phyloP scores from a whole-genome alignment of 23 tunicate genomes.

The Ascidia mentula region DNA sequence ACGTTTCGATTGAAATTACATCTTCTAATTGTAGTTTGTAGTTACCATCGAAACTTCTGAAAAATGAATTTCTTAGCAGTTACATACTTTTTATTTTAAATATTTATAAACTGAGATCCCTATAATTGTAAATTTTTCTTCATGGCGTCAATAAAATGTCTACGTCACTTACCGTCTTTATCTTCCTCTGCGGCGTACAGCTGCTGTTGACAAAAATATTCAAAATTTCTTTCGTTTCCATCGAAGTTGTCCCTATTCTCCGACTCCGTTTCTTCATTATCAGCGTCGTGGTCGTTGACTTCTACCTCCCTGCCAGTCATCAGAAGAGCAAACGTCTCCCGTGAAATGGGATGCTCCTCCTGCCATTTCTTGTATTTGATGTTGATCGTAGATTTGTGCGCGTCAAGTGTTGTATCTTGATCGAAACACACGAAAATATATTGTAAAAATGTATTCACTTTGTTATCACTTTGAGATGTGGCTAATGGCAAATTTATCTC shows the following conservation, averaged over 20 bases:
- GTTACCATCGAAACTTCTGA: no score
- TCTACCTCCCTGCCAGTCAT: slow-evolving; percentile 50
- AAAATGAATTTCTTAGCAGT: no score
- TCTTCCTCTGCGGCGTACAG: background rate
- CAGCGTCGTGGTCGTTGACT: slow-evolving; percentile 19
- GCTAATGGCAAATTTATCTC: no score
- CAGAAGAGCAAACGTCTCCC: slow-evolving; percentile 47
- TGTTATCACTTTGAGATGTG: no score
- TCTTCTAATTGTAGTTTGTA: no score
- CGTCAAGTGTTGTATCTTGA: background rate
- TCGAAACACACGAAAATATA: background rate
- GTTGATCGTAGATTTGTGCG: slow-evolving; percentile 25
- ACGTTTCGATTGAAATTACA: no score
- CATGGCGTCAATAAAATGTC: no score
- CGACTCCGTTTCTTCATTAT: slow-evolving; percentile 14
- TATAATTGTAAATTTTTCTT: no score
- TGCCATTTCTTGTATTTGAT: slow-evolving; percentile 37
- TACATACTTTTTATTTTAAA: no score
- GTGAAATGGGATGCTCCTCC: slow-evolving; percentile 54
- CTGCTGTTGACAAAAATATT: background rate
- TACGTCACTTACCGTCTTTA: background rate
- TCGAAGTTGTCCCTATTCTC: background rate
- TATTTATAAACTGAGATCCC: no score
- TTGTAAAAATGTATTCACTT: background rate
- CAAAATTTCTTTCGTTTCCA: background rate